A percentile compares a stretch with the other conserved stretches of the same genome.
phyloP scores from a whole-genome alignment of 2,888 invertebrate species.

The Drosophila maculinotata region DNA sequence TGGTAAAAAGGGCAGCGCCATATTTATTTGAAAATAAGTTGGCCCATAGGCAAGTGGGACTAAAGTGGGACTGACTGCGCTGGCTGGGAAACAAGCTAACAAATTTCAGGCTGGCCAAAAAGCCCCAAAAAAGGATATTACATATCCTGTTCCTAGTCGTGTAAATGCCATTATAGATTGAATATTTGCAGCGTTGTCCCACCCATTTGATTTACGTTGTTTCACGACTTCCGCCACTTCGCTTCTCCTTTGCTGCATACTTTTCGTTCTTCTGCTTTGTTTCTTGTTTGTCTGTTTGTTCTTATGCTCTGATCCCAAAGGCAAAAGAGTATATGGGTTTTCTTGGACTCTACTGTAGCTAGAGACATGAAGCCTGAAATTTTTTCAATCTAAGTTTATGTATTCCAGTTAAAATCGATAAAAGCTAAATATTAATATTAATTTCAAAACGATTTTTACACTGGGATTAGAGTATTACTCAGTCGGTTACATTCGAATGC shows the following conservation, averaged over 20 bases:
- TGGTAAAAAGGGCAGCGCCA: constrained; percentile 55
- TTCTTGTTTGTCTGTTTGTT: constrained; percentile 11
- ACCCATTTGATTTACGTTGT: constrained; percentile 70
- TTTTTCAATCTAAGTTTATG: too few species aligned
- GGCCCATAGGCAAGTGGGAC: constrained; percentile 50
- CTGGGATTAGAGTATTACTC: too few species aligned
- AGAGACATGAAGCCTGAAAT: too few species aligned
- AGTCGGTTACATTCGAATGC: not conserved
- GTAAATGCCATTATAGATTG: constrained; percentile 79
- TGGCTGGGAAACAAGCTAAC: constrained; percentile 36
- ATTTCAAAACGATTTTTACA: too few species aligned
- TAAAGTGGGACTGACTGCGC: constrained; percentile 22
- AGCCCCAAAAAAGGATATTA: constrained; percentile 74
- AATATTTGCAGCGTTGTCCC: constrained; percentile 66
- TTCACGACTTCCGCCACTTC: constrained; percentile 55
- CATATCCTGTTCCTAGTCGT: constrained; percentile 79
- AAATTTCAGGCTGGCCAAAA: constrained; percentile 40
- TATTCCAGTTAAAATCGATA: too few species aligned
- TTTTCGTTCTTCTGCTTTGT: constrained; percentile 8
- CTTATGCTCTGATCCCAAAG: not conserved
- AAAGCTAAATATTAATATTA: too few species aligned
- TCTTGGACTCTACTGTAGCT: too few species aligned
- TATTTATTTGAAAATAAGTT: constrained; percentile 74
- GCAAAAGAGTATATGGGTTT: too few species aligned
- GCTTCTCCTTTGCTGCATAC: constrained; percentile 34